Percentiles rank a stretch among this genome's conserved stretches.
phyloP scores from a whole-genome alignment of 2,888 invertebrate genomes.

The Cotesia congregata region DNA sequence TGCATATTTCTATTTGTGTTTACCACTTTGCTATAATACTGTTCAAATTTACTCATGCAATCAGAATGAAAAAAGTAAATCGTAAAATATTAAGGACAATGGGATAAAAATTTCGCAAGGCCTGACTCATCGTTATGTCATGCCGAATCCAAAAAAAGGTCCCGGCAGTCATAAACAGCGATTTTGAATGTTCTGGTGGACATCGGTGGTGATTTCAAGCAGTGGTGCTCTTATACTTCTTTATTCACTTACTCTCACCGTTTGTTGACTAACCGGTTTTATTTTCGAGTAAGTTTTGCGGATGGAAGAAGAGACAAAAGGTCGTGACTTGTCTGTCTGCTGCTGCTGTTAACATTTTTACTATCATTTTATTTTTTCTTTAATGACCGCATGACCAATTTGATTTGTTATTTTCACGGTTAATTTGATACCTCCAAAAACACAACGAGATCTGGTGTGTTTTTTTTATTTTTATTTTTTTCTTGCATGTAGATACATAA shows the following conservation, averaged over 20 bases:
- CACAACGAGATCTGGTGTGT: background rate
- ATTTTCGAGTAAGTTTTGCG: conserved; percentile 34
- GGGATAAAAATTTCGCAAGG: conserved; percentile 30
- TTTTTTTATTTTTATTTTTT: background rate
- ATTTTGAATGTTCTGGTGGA: conserved; percentile 29
- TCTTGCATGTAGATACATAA: background rate
- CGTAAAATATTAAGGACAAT: background rate
- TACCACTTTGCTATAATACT: too few relatives aligned
- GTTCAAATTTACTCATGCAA: background rate
- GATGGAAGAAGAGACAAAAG: conserved; percentile 2
- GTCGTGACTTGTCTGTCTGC: conserved; percentile 20
- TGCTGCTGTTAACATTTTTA: background rate
- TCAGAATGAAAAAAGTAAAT: background rate
- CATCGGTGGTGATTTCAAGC: background rate
- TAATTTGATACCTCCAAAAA: background rate
- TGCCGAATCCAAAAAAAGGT: conserved; percentile 31
- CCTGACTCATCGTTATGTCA: conserved; percentile 39
- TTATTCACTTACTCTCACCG: background rate
- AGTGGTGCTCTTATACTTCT: background rate
- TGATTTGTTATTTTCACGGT: conserved; percentile 11
- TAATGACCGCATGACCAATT: conserved; percentile 1
- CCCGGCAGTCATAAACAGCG: conserved; percentile 32
- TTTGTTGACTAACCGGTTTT: conserved; percentile 34
- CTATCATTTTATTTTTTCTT: conserved; percentile 6
- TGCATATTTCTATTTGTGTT: too few relatives aligned